Evolutionary conservation across 2,888 invertebrate genomes (phyloP).

Genomic region (Dolomedes plantarius): DNA sequence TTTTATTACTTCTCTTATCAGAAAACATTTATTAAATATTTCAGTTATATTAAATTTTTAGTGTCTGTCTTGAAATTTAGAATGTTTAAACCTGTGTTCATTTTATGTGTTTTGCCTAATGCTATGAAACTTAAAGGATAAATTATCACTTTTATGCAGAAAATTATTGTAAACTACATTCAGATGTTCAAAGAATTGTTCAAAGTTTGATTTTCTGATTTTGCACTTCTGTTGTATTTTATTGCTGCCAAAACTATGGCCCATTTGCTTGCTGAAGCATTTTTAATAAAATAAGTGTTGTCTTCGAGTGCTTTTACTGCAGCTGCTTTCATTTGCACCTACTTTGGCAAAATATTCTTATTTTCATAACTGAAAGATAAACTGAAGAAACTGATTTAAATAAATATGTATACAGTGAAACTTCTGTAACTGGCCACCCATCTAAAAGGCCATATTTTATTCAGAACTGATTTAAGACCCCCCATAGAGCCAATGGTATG

Average conservation of each 20-base stretch:
- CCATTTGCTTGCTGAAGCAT: slow-evolving; percentile 53
- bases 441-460: too few relatives aligned
- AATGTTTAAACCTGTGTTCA: neutral
- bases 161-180: neutral
- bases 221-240: slow-evolving; percentile 36
- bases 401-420: too few relatives aligned
- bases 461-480: too few relatives aligned
- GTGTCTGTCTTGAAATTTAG: neutral
- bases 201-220: slow-evolving; percentile 12
- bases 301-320: too few relatives aligned
- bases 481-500: too few relatives aligned
- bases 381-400: too few relatives aligned
- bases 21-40: neutral
- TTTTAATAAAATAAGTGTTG: slow-evolving; percentile 60
- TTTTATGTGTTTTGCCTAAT: too few relatives aligned
- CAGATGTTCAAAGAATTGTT: slow-evolving; percentile 2
- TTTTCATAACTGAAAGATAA: too few relatives aligned
- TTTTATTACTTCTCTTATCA: neutral
- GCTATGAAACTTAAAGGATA: neutral
- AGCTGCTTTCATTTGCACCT: too few relatives aligned
- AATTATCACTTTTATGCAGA: neutral
- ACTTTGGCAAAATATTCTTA: too few relatives aligned
- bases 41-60: neutral
- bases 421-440: too few relatives aligned
- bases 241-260: slow-evolving; percentile 43